Percentiles rank a stretch among this genome's conserved stretches.
Evolutionary conservation across 2,888 invertebrate genomes (phyloP).

Genomic region (Coelogynopora nodosa): DNA sequence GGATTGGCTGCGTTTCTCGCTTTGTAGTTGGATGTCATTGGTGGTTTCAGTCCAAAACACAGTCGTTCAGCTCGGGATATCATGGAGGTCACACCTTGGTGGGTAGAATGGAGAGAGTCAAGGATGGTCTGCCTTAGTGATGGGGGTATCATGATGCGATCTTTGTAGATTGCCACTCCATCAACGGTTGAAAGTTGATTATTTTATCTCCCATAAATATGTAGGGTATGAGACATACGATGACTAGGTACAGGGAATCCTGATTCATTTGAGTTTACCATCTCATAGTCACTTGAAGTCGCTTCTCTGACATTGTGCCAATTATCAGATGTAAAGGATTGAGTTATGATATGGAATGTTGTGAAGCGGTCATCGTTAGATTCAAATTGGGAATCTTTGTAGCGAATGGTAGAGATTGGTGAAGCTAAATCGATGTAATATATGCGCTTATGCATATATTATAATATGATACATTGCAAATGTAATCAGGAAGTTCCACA

Average conservation of each 20-base stretch:
- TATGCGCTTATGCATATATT: too few relatives aligned
- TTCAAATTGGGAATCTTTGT: neutral
- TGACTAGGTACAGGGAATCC: neutral
- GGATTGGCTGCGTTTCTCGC: constrained; percentile 46
- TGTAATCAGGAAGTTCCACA: neutral
- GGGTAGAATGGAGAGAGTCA: constrained; percentile 51
- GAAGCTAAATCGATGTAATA: too few relatives aligned
- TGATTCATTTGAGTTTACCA: too few relatives aligned
- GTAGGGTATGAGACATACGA: neutral
- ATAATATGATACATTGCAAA: too few relatives aligned
- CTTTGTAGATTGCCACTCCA: constrained; percentile 42
- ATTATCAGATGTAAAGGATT: neutral
- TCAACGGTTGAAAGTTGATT: neutral
- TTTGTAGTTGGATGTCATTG: neutral
- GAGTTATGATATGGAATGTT: neutral
- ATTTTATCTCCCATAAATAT: constrained; percentile 43
- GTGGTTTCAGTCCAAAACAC: neutral
- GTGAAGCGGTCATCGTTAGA: neutral
- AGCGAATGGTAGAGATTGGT: neutral
- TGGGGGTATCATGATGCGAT: constrained; percentile 50
- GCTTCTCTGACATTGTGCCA: neutral
- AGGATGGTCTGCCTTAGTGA: constrained; percentile 48
- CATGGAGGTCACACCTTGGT: constrained; percentile 51
- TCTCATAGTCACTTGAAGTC: neutral
- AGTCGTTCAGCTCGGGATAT: too few relatives aligned